Evolutionary conservation across 2,113 vertebrate species (phyloP).

Genomic region (Anhinga rufa): DNA sequence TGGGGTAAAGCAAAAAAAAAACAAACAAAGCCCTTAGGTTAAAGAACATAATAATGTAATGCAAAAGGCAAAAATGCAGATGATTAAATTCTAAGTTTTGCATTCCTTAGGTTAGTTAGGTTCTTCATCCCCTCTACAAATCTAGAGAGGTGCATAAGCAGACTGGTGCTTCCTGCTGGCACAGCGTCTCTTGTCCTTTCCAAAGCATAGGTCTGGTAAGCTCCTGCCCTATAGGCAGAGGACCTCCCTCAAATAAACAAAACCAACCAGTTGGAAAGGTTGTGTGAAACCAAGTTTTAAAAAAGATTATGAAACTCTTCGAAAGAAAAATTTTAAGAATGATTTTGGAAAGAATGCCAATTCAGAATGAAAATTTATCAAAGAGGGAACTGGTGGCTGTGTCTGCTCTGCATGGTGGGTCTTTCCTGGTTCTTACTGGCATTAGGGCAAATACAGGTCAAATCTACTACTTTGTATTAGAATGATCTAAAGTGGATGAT

Average conservation of each 20-base stretch:
- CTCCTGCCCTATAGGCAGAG: fast-evolving
- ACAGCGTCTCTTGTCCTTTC: background rate
- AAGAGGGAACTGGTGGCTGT: background rate
- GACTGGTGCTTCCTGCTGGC: background rate
- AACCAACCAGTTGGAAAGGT: background rate
- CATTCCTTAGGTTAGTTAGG: fast-evolving
- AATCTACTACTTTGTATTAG: background rate
- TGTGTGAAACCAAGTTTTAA: background rate
- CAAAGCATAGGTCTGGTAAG: no score
- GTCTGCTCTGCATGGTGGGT: background rate
- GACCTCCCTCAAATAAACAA: background rate
- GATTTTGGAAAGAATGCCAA: no score
- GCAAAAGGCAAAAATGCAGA: background rate
- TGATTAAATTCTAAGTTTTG: background rate
- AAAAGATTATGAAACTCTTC: background rate
- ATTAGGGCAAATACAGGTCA: background rate
- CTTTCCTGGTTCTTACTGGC: background rate
- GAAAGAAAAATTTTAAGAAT: background rate
- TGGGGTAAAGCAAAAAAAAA: background rate
- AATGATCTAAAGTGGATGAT: background rate
- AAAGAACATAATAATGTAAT: background rate
- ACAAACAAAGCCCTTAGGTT: background rate
- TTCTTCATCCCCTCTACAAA: background rate
- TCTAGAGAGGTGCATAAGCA: background rate
- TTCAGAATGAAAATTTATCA: background rate